phyloP scores from a whole-genome alignment of 2,888 invertebrate genomes.

The Acleris sparsana region DNA sequence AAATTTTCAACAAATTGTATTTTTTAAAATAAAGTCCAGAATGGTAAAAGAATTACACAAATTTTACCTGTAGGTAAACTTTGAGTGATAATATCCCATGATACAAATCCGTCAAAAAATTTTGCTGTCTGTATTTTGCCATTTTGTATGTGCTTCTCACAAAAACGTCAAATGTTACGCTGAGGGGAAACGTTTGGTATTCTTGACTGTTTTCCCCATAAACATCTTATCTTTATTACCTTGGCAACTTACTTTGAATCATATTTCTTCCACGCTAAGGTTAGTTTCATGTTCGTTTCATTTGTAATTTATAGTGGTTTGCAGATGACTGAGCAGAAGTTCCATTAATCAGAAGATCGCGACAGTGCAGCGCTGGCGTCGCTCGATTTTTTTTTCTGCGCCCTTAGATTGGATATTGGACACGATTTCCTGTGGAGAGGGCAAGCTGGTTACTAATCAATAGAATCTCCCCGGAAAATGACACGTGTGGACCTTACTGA shows the following conservation, averaged over 20 bases:
- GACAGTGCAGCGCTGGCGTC: constrained; percentile 80
- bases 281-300: constrained; percentile 33
- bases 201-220: constrained; percentile 51
- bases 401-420: constrained; percentile 81
- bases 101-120: constrained; percentile 39
- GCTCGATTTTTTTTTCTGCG: constrained; percentile 79
- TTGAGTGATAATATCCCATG: too few species aligned
- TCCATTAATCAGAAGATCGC: constrained; percentile 82
- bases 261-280: constrained; percentile 24
- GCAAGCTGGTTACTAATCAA: constrained; percentile 64
- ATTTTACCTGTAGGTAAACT: too few species aligned
- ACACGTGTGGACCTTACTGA: constrained; percentile 30
- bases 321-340: constrained; percentile 72
- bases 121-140: constrained; percentile 73
- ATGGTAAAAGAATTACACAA: too few species aligned
- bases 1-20: too few species aligned
- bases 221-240: constrained; percentile 42
- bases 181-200: constrained; percentile 82
- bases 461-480: constrained; percentile 38
- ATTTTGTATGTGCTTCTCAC: constrained; percentile 76
- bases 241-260: constrained; percentile 33
- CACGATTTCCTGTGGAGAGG: constrained; percentile 77
- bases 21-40: too few species aligned
- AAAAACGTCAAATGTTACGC: constrained; percentile 83
- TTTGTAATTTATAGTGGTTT: constrained; percentile 53